phyloP scores from a whole-genome alignment of 1,140 invertebrate species.

The Polypedilum vanderplanki region DNA sequence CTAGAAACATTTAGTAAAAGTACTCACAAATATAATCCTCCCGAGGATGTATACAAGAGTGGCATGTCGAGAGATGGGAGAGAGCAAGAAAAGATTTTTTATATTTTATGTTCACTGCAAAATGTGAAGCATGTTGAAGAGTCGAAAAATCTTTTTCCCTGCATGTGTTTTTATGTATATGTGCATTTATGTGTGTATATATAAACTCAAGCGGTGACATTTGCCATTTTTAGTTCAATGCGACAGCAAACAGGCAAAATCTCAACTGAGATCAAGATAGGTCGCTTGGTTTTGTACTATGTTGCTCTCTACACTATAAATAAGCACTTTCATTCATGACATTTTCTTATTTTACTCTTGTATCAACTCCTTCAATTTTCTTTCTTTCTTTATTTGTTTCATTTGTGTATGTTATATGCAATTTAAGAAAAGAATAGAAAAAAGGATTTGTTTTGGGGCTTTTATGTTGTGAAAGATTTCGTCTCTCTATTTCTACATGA shows the following conservation, averaged over 20 bases:
- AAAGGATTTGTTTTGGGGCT: no score
- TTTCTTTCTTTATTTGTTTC: no score
- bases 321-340: not conserved
- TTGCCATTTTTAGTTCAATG: conserved; percentile 13
- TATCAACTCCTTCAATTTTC: no score
- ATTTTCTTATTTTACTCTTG: not conserved
- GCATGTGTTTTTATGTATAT: not conserved
- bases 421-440: no score
- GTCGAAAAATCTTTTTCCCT: not conserved
- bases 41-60: not conserved
- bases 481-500: not conserved
- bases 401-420: no score
- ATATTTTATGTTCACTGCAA: not conserved
- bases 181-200: not conserved
- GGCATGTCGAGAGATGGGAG: not conserved
- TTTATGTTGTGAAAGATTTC: not conserved
- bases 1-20: not conserved
- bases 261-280: no score
- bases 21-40: not conserved
- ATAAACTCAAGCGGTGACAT: not conserved
- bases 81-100: not conserved
- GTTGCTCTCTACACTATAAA: not conserved
- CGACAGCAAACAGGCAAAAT: conserved; percentile 4
- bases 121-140: conserved; percentile 3
- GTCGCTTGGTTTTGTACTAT: no score